Percentiles rank a stretch among this genome's conserved stretches.
Evolutionary conservation across 2,888 invertebrate genomes (phyloP).

Genomic region (Uropetala carovei): DNA sequence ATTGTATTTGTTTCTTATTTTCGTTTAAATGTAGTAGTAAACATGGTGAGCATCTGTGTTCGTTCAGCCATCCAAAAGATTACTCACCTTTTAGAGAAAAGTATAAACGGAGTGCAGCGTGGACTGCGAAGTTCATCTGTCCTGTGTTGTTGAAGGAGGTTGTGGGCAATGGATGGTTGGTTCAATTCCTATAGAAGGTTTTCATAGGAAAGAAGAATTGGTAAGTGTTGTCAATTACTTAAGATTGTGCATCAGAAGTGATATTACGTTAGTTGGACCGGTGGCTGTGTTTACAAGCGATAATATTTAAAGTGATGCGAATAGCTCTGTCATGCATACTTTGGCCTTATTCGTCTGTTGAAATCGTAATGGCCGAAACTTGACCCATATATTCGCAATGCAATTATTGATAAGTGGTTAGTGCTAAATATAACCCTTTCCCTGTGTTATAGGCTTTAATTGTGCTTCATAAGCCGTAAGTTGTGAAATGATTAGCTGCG

Average conservation of each 20-base stretch:
- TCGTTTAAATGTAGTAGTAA: background rate
- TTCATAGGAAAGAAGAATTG: constrained; percentile 45
- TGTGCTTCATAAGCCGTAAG: background rate
- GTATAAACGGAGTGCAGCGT: constrained; percentile 52
- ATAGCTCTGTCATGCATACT: constrained; percentile 36
- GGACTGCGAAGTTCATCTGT: constrained; percentile 48
- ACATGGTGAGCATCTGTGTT: background rate
- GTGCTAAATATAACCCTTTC: background rate
- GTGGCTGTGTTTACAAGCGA: background rate
- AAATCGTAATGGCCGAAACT: constrained; percentile 38
- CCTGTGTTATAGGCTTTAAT: background rate
- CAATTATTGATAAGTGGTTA: background rate
- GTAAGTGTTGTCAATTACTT: constrained; percentile 50
- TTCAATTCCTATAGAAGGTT: background rate
- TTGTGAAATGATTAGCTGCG: background rate
- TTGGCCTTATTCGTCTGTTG: constrained; percentile 33
- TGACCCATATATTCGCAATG: constrained; percentile 30
- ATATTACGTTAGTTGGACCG: background rate
- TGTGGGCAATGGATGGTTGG: background rate
- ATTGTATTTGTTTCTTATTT: too few species aligned
- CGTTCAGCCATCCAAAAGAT: background rate
- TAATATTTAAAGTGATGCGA: background rate
- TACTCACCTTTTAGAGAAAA: constrained; percentile 50
- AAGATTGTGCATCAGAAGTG: background rate
- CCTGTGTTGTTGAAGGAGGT: constrained; percentile 42